These are phyloP conservation scores for Cetonia aurata DNA, from an alignment of 2,888 invertebrate species.

Conservation along the genomic window DNA sequence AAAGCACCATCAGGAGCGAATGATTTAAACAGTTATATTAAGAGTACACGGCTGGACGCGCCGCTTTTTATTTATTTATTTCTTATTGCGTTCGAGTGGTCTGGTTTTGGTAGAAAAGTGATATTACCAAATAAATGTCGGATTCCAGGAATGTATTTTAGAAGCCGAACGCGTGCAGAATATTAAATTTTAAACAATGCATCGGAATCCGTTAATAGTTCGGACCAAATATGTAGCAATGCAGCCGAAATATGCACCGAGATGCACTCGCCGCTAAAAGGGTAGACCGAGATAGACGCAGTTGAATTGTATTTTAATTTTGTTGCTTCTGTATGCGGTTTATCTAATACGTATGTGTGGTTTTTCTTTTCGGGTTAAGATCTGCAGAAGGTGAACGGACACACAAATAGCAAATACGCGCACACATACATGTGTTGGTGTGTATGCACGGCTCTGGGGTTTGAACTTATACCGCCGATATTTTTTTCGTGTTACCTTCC, in stretches of 20 bases:
- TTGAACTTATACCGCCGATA: conserved; percentile 7
- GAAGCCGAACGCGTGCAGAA: conserved; percentile 64
- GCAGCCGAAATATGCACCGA: conserved; percentile 56
- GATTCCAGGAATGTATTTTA: conserved; percentile 60
- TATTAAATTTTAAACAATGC: conserved; percentile 67
- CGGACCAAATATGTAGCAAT: conserved; percentile 63
- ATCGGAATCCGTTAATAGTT: conserved; percentile 67
- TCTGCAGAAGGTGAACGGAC: conserved; percentile 45
- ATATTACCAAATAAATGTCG: conserved; percentile 53
- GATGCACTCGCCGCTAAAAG: conserved; percentile 54
- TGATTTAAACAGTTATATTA: conserved; percentile 40
- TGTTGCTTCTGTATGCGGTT: conserved; percentile 46
- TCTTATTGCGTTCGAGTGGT: conserved; percentile 36
- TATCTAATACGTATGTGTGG: conserved; percentile 44
- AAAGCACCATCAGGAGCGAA: conserved; percentile 12
- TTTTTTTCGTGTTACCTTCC: conserved; percentile 13
- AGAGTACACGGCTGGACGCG: conserved; percentile 19
- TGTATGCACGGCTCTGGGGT: conserved; percentile 19
- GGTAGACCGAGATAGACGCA: conserved; percentile 51
- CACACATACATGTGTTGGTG: conserved; percentile 11
- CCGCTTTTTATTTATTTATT: conserved; percentile 34
- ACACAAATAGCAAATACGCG: conserved; percentile 42
- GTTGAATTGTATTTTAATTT: conserved; percentile 55
- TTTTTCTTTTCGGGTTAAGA: conserved; percentile 31
- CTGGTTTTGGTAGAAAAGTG: conserved; percentile 47